A percentile compares a stretch with the other conserved stretches of the same genome.
Evolutionary conservation across 1,140 invertebrate species (phyloP).

Genomic region (Ridgeia piscesae): DNA sequence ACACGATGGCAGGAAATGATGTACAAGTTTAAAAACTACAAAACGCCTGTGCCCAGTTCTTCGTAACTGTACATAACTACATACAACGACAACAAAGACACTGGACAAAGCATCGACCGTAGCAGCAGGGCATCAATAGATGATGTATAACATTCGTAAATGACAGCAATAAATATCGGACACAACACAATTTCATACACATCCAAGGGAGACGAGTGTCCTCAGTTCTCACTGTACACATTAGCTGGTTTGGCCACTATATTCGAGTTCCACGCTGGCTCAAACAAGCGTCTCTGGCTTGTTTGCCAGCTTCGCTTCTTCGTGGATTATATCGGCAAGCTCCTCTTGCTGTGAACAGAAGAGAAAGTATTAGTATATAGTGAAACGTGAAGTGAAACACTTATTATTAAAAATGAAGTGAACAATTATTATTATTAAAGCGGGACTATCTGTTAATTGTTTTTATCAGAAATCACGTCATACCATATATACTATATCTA

Average conservation of each 20-base stretch:
- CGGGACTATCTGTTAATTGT: no score
- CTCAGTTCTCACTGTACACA: background rate
- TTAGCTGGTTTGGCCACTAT: background rate
- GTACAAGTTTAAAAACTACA: background rate
- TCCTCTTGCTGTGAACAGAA: slow-evolving; percentile 78
- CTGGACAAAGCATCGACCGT: background rate
- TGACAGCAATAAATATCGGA: background rate
- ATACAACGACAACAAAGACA: background rate
- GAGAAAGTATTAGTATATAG: no score
- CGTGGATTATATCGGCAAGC: slow-evolving; percentile 87
- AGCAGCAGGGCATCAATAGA: background rate
- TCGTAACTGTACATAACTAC: background rate
- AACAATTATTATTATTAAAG: no score
- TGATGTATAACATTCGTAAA: background rate
- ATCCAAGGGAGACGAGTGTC: background rate
- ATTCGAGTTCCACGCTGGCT: background rate
- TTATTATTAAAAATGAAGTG: no score
- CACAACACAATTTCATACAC: background rate
- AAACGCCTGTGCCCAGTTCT: background rate
- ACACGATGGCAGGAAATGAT: background rate
- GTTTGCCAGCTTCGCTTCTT: slow-evolving; percentile 72
- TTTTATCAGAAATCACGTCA: no score
- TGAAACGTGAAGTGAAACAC: no score
- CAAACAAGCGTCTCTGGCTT: slow-evolving; percentile 63
- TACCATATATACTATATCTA: no score